These are phyloP conservation scores for Indicator maculatus DNA, from an alignment of 2,113 vertebrate species.

Conservation along the genomic window DNA sequence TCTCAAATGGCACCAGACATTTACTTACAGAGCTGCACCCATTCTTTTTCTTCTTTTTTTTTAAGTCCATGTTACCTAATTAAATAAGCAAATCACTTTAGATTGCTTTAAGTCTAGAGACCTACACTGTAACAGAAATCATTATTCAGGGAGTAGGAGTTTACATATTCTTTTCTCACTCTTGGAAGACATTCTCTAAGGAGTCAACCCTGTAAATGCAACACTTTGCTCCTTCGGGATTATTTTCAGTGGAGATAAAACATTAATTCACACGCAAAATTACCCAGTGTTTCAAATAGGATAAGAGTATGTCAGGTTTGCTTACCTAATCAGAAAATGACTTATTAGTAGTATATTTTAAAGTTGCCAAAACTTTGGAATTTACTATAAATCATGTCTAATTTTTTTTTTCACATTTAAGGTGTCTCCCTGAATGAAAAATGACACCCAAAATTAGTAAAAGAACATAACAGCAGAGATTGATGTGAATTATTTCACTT, in stretches of 20 bases:
- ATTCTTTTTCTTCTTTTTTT: neutral
- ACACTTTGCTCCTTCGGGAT: neutral
- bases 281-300: neutral
- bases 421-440: neutral
- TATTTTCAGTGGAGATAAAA: neutral
- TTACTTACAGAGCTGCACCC: neutral
- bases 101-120: neutral
- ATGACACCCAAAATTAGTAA: neutral
- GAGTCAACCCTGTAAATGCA: neutral
- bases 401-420: neutral
- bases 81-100: neutral
- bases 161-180: neutral
- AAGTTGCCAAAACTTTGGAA: neutral
- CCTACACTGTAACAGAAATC: neutral
- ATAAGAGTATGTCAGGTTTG: neutral
- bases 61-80: neutral
- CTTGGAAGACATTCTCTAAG: neutral
- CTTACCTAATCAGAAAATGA: neutral
- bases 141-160: neutral
- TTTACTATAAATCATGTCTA: neutral
- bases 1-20: neutral
- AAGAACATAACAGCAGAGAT: neutral
- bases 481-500: neutral
- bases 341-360: neutral
- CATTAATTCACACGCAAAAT: neutral